Conservation (phyloP, 2,113 vertebrate species). For the Pao palembangensis region DNA sequence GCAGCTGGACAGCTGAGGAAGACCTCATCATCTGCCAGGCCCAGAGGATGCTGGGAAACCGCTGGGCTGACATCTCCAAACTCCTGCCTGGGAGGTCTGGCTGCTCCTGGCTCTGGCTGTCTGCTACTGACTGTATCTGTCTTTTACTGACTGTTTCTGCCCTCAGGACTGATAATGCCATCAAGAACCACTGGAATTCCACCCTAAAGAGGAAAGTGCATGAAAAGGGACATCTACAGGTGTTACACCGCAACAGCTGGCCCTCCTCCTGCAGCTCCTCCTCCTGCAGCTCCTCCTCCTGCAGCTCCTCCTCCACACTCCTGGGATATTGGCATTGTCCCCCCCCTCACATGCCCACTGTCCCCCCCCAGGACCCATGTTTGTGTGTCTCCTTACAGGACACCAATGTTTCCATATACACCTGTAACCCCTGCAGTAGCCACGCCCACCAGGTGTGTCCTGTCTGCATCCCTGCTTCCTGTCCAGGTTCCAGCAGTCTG, state of each 20-base stretch:
- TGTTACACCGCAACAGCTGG: conserved; percentile 63
- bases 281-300: conserved; percentile 36
- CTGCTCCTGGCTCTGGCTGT: fast-evolving
- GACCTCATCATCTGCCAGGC: conserved; percentile 89
- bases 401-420: conserved; percentile 10
- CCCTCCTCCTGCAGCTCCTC: conserved; percentile 66
- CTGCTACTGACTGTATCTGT: neutral
- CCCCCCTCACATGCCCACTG: conserved; percentile 17
- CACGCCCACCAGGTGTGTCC: neutral
- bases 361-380: neutral
- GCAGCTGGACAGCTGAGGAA: conserved; percentile 89
- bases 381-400: neutral
- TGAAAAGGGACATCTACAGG: conserved; percentile 85
- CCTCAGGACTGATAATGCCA: conserved; percentile 93
- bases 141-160: neutral
- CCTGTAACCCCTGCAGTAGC: neutral
- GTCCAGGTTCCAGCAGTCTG: too few relatives aligned
- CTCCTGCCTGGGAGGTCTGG: conserved; percentile 88
- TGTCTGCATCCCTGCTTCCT: neutral
- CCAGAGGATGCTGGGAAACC: conserved; percentile 89
- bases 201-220: conserved; percentile 93
- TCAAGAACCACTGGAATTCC: conserved; percentile 99
- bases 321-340: neutral
- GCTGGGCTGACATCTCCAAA: conserved; percentile 95
- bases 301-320: conserved; percentile 4